Conservation (phyloP, 2,888 invertebrate genomes). For the Chesias legatella region DNA sequence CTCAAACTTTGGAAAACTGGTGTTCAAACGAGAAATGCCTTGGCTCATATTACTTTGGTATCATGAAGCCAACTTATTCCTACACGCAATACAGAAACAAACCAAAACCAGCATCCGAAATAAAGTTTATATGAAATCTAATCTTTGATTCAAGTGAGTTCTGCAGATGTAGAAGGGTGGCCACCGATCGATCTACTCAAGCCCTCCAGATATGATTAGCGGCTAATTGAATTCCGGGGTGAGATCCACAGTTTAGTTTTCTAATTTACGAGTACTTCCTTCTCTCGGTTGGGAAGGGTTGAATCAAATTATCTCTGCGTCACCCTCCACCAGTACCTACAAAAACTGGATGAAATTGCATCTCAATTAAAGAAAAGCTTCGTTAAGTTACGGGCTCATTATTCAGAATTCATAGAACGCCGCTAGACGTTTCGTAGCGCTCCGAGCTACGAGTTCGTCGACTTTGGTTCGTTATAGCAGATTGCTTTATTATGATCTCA, state of each 20-base stretch:
- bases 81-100: no score
- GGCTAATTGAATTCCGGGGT: slow-evolving; percentile 78
- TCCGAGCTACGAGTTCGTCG: slow-evolving; percentile 41
- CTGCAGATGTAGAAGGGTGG: slow-evolving; percentile 52
- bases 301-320: slow-evolving; percentile 73
- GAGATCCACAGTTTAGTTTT: slow-evolving; percentile 79
- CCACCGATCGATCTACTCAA: slow-evolving; percentile 68
- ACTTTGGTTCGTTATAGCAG: slow-evolving; percentile 41
- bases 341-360: slow-evolving; percentile 59
- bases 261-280: slow-evolving; percentile 77
- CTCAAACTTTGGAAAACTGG: no score
- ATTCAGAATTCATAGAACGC: slow-evolving; percentile 34
- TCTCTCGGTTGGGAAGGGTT: slow-evolving; percentile 71
- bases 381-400: slow-evolving; percentile 40
- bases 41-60: no score
- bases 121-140: slow-evolving; percentile 12
- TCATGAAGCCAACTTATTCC: no score
- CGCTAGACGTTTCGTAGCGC: slow-evolving; percentile 16
- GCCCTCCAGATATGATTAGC: slow-evolving; percentile 80
- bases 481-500: slow-evolving; percentile 45
- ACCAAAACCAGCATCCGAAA: not conserved
- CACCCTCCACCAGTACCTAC: slow-evolving; percentile 54
- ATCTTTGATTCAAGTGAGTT: slow-evolving; percentile 25
- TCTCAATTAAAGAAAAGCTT: slow-evolving; percentile 46
- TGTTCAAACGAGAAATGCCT: no score